These are phyloP conservation scores for Nineta flava DNA, from an alignment of 2,888 invertebrate species.

Conservation along the genomic window DNA sequence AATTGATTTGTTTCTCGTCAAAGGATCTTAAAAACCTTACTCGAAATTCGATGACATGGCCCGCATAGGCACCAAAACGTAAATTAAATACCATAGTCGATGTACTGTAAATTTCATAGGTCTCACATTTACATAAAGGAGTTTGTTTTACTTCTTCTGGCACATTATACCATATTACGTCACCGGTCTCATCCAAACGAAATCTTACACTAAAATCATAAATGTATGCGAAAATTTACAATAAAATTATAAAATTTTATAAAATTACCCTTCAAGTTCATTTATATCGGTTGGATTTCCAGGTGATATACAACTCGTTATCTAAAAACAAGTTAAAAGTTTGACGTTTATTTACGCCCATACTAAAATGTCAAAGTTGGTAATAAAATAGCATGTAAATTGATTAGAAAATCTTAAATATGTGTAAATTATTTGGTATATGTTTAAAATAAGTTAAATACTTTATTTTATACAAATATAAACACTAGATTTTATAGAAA, in stretches of 20 bases:
- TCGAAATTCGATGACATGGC: slow-evolving; percentile 47
- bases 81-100: slow-evolving; percentile 27
- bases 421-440: background rate
- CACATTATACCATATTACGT: slow-evolving; percentile 43
- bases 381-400: slow-evolving; percentile 5
- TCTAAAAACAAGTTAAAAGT: slow-evolving; percentile 21
- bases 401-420: background rate
- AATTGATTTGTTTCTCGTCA: background rate
- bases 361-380: slow-evolving; percentile 12
- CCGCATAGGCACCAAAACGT: slow-evolving; percentile 44
- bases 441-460: background rate
- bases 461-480: background rate
- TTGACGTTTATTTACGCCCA: slow-evolving; percentile 3
- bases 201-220: slow-evolving; percentile 26
- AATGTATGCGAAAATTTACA: background rate
- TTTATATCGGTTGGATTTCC: slow-evolving; percentile 29
- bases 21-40: slow-evolving; percentile 18
- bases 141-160: slow-evolving; percentile 33
- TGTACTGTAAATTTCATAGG: slow-evolving; percentile 38
- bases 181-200: slow-evolving; percentile 40
- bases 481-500: slow-evolving; percentile 1
- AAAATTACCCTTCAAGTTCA: slow-evolving; percentile 28
- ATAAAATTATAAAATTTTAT: background rate
- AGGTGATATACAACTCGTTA: slow-evolving; percentile 30
- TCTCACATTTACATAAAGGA: slow-evolving; percentile 49